Evolutionary conservation across 1,140 invertebrate species (phyloP).

Genomic region (Tetraneura akinire): DNA sequence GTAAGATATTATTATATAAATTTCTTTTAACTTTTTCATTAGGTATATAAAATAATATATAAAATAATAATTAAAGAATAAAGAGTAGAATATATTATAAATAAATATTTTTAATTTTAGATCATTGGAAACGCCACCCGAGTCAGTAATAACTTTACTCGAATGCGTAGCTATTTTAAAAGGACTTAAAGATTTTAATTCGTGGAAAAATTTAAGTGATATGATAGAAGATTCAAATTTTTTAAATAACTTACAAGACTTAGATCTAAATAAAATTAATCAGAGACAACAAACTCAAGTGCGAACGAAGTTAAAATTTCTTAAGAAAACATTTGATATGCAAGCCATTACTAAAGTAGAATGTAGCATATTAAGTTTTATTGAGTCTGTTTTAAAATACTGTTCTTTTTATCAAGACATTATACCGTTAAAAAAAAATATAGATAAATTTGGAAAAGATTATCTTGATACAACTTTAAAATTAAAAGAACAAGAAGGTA

Average conservation of each 20-base stretch:
- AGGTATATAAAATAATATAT: too few relatives aligned
- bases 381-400: conserved; percentile 81
- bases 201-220: conserved; percentile 84
- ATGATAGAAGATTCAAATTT: conserved; percentile 90
- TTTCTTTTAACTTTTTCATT: too few relatives aligned
- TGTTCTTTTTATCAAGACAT: conserved; percentile 81
- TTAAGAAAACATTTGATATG: conserved; percentile 66
- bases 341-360: conserved; percentile 76
- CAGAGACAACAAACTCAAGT: conserved; percentile 68
- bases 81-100: too few relatives aligned
- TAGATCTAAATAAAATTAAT: conserved; percentile 81
- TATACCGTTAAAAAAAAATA: conserved; percentile 84
- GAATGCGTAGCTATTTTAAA: conserved; percentile 84
- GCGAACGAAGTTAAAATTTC: conserved; percentile 66
- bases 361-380: conserved; percentile 79
- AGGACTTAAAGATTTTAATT: conserved; percentile 75
- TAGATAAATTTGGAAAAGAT: conserved; percentile 73
- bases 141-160: conserved; percentile 77
- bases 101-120: conserved; percentile 59
- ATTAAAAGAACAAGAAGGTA: neutral
- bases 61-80: too few relatives aligned
- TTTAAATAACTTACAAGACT: conserved; percentile 74
- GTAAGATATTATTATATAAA: neutral
- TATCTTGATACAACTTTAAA: neutral
- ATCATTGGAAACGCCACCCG: conserved; percentile 84